Conservation (phyloP, 2,888 invertebrate genomes). For the Malacosoma neustria region DNA sequence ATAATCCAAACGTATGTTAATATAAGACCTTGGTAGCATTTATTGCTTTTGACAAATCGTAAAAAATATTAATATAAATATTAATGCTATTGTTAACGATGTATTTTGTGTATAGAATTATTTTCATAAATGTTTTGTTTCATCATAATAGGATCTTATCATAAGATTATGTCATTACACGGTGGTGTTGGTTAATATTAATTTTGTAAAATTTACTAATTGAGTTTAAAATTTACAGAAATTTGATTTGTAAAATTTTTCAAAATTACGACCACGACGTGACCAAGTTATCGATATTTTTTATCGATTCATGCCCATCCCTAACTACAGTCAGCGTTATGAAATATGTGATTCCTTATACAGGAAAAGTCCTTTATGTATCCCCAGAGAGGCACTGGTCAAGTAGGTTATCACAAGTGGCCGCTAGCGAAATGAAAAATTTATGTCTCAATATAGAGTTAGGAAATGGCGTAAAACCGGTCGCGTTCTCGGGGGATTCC, state of each 20-base stretch:
- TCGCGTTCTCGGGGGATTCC: conserved; percentile 36
- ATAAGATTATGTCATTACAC: too few species aligned
- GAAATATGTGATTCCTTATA: conserved; percentile 75
- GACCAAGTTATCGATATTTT: conserved; percentile 12
- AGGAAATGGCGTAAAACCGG: conserved; percentile 42
- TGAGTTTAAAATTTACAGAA: too few species aligned
- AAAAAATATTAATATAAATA: too few species aligned
- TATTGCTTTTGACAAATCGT: neutral
- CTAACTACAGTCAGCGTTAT: conserved; percentile 43
- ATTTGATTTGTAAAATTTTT: too few species aligned
- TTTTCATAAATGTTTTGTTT: too few species aligned
- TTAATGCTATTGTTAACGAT: too few species aligned
- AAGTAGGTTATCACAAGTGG: conserved; percentile 70
- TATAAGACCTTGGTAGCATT: neutral
- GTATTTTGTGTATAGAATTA: too few species aligned
- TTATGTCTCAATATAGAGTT: conserved; percentile 70
- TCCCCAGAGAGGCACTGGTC: conserved; percentile 65
- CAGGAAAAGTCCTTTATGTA: conserved; percentile 71
- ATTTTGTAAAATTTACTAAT: too few species aligned
- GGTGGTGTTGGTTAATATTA: too few species aligned
- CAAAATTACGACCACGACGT: too few species aligned
- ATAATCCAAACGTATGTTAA: neutral
- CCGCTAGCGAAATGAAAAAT: conserved; percentile 70
- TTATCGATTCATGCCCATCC: conserved; percentile 15
- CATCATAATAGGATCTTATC: too few species aligned